These are phyloP conservation scores for Cassiopea andromeda DNA, from an alignment of 30 jellyfish, hydroid and myxozoan genomes.

Conservation along the genomic window DNA sequence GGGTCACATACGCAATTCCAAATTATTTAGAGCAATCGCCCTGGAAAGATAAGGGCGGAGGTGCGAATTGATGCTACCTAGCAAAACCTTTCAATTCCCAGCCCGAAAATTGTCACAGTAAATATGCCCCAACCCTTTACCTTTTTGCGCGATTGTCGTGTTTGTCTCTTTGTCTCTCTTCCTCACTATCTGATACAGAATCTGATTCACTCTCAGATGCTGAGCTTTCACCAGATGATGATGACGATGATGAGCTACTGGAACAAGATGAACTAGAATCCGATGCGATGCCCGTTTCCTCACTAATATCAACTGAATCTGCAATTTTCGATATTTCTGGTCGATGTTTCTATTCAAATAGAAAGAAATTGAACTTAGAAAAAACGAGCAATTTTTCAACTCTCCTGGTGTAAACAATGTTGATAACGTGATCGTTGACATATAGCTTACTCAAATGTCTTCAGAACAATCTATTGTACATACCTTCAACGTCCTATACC, in stretches of 20 bases:
- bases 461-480: too few relatives aligned
- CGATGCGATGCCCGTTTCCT: slow-evolving; percentile 93
- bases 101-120: neutral
- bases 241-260: slow-evolving; percentile 83
- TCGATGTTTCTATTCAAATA: slow-evolving; percentile 79
- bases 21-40: too few relatives aligned
- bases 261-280: slow-evolving; percentile 96
- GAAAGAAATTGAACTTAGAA: neutral
- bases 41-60: too few relatives aligned
- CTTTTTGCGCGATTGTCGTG: slow-evolving; percentile 76
- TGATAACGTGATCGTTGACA: too few relatives aligned
- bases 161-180: slow-evolving; percentile 71
- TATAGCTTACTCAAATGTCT: too few relatives aligned
- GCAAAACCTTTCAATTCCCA: neutral
- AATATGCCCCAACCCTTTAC: slow-evolving; percentile 1
- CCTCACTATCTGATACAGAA: slow-evolving; percentile 81
- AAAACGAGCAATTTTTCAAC: too few relatives aligned
- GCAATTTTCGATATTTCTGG: slow-evolving; percentile 96
- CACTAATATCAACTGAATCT: slow-evolving; percentile 75
- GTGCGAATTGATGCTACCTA: too few relatives aligned
- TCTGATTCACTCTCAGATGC: slow-evolving; percentile 76
- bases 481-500: slow-evolving; percentile 83
- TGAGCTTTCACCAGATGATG: slow-evolving; percentile 70
- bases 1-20: too few relatives aligned
- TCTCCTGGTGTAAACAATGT: too few relatives aligned